These are phyloP conservation scores for Arbacia lixula DNA, from an alignment of 53 echinoderm and acorn worm species.

Conservation along the genomic window DNA sequence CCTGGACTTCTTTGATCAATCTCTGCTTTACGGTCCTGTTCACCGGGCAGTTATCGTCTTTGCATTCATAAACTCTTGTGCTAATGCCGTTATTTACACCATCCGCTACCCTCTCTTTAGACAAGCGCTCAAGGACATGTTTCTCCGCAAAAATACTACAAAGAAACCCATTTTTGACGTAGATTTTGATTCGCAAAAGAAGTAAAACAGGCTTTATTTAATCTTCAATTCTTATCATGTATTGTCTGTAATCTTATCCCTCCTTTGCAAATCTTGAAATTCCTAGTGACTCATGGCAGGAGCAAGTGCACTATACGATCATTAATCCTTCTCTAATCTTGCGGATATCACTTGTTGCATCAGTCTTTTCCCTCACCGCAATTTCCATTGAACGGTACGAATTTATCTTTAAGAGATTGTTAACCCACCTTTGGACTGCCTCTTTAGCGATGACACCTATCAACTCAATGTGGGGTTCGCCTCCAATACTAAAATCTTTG, in stretches of 20 bases:
- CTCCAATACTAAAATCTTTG: not conserved
- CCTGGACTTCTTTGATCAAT: slow-evolving; percentile 38
- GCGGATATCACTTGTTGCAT: slow-evolving; percentile 77
- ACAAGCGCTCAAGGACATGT: slow-evolving; percentile 7
- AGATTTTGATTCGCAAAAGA: too few relatives aligned
- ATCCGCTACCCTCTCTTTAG: slow-evolving; percentile 6
- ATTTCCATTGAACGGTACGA: slow-evolving; percentile 75
- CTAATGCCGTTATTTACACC: slow-evolving; percentile 71
- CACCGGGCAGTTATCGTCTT: slow-evolving; percentile 67
- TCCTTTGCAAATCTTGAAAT: slow-evolving; percentile 11
- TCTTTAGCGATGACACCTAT: slow-evolving; percentile 1
- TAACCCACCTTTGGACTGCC: slow-evolving; percentile 45
- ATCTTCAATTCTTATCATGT: too few relatives aligned
- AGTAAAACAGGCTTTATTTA: too few relatives aligned
- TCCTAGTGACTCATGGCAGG: slow-evolving; percentile 40
- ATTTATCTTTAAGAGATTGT: slow-evolving; percentile 39
- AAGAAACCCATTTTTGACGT: too few relatives aligned
- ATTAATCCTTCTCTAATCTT: slow-evolving; percentile 56
- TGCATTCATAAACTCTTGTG: slow-evolving; percentile 76
- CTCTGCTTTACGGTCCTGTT: slow-evolving; percentile 46
- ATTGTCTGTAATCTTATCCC: too few relatives aligned
- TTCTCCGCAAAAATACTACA: too few relatives aligned
- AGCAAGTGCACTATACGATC: slow-evolving; percentile 64
- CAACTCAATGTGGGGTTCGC: slow-evolving; percentile 1
- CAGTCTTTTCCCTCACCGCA: slow-evolving; percentile 61